Evolutionary conservation across 2,797 vertebrate species (phyloP).

Genomic region (Coluber constrictor): DNA sequence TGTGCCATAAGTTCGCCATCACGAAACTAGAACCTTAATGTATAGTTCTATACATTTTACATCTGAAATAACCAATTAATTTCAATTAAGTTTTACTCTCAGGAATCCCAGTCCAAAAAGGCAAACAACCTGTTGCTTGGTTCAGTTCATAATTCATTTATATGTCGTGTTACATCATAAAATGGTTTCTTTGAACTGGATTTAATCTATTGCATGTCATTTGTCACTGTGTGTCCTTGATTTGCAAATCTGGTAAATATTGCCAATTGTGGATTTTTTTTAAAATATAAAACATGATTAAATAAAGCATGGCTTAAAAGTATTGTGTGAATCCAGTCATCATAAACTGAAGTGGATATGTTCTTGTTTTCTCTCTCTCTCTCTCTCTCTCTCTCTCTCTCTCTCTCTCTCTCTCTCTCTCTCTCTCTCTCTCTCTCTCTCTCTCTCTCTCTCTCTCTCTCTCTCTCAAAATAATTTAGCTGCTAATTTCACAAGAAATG

Average conservation of each 20-base stretch:
- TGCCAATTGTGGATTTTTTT: neutral
- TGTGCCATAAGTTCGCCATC: too few relatives aligned
- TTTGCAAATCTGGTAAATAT: neutral
- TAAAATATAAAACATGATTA: neutral
- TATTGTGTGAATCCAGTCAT: neutral
- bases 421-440: too few relatives aligned
- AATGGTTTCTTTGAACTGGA: neutral
- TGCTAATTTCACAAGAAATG: too few relatives aligned
- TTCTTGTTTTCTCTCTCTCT: neutral
- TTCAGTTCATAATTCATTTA: neutral
- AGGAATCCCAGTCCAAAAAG: neutral
- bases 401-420: too few relatives aligned
- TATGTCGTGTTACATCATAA: neutral
- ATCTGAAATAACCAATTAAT: neutral
- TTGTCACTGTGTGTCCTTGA: neutral
- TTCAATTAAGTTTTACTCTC: neutral
- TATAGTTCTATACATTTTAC: neutral
- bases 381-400: neutral
- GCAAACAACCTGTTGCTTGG: neutral
- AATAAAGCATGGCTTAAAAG: neutral
- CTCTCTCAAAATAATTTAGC: too few relatives aligned
- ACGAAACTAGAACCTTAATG: neutral
- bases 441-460: too few relatives aligned
- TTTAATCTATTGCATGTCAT: neutral
- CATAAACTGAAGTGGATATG: neutral